These are phyloP conservation scores for Lindbergichthys nudifrons DNA, from an alignment of 2,797 vertebrate genomes.

Conservation along the genomic window DNA sequence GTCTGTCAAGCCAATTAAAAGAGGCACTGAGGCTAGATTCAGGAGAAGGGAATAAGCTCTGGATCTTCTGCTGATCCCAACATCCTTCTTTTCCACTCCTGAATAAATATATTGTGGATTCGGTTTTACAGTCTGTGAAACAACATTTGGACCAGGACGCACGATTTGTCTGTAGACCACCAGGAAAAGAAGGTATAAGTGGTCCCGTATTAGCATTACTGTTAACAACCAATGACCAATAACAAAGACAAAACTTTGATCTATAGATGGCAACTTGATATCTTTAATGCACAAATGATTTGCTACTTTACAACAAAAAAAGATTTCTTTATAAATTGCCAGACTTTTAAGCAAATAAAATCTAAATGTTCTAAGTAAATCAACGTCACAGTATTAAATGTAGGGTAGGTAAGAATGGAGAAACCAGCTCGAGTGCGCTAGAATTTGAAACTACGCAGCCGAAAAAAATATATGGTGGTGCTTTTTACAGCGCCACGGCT, in stretches of 20 bases:
- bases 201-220: not conserved
- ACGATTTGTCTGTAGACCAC: not conserved
- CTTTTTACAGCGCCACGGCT: too few species aligned
- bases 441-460: too few species aligned
- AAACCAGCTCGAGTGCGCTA: too few species aligned
- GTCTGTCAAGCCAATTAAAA: conserved; percentile 50
- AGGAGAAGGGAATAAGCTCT: conserved; percentile 6
- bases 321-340: not conserved
- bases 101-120: not conserved
- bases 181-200: not conserved
- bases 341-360: too few species aligned
- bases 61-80: conserved; percentile 10
- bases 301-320: not conserved
- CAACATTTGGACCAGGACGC: not conserved
- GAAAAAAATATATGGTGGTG: too few species aligned
- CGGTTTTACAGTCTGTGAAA: not conserved
- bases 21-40: conserved; percentile 8
- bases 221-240: not conserved
- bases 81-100: not conserved
- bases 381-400: too few species aligned
- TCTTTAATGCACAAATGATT: conserved; percentile 4
- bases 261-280: not conserved
- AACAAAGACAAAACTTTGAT: not conserved
- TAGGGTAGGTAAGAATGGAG: too few species aligned
- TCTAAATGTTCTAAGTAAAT: too few species aligned